Base-by-base conservation (phyloP, 1,140 invertebrate species). In the Thalassaphorura encarpata region DNA sequence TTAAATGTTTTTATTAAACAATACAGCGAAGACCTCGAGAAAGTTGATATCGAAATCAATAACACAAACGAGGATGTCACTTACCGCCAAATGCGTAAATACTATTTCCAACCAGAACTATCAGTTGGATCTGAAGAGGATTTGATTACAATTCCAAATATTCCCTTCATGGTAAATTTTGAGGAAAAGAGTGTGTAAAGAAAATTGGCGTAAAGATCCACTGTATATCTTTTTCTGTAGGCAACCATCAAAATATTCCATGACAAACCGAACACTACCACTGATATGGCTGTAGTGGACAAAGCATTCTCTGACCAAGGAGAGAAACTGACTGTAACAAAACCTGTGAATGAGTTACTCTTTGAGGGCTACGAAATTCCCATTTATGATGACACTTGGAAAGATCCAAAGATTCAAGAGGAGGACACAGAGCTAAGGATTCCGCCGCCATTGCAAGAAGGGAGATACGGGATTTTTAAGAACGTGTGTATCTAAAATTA, bases 101-200 rank as follows among this genome's bases (percentile, higher is more conserved):
- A 59, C 39, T 45, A 31, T 19, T 62, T 65, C 49, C 50, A 55
- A 33, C 54, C 60, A 23, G 57, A 54, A 15, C 58, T 62, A 60
- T 57, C 57, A 5, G 41, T 41, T 13, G 59, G 59, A 16, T 56
- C 24, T 18, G 62, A 64, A 18, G 54, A 56, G 21, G 62, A 64
- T 23, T 27, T 54, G 27, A 49, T 64, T 21, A 57, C 55, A 0
- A 52, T 56, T 0, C 33, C 58, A 3, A 64, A 64, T 54, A 50
- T 56, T n/a, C 62, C 62, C 0, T 33, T 59, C 15, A 16, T 64
- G 16, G 62, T 64, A 56, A 61, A 29, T 52, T 41, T 52, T 5
- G n/a, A 18, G 5, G 4, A 41, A 5, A 13, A 28, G 16, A 55
- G 28, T n/a, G 4, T 2, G 15, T 36, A n/a, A 21, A 11, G 2